Conservation (phyloP, 2,113 vertebrate species). For the Neogobius melanostomus region DNA sequence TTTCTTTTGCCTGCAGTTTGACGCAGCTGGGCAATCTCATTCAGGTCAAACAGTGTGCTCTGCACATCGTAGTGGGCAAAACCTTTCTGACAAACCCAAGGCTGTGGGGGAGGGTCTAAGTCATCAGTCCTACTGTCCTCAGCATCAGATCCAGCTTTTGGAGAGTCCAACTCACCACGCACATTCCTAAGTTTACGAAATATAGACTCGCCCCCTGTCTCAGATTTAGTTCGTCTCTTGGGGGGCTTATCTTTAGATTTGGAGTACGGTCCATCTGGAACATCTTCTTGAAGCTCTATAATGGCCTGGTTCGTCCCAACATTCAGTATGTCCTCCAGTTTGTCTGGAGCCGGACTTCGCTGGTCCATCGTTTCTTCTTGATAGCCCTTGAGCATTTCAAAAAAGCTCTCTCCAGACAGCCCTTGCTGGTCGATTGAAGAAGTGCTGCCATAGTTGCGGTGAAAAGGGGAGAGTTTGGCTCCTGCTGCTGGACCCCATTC, state of each 20-base stretch:
- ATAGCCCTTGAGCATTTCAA: constrained; percentile 90
- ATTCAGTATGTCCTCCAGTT: constrained; percentile 86
- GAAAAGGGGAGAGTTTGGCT: constrained; percentile 87
- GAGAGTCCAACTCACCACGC: constrained; percentile 84
- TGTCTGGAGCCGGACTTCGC: constrained; percentile 81
- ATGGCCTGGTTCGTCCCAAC: constrained; percentile 65
- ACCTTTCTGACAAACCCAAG: constrained; percentile 90
- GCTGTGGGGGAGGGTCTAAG: constrained; percentile 68
- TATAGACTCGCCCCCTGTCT: constrained; percentile 93
- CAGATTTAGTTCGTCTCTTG: constrained; percentile 92
- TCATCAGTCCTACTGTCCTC: constrained; percentile 90
- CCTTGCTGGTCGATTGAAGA: constrained; percentile 96
- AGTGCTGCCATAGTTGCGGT: constrained; percentile 97
- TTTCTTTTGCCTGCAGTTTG: constrained; percentile 87
- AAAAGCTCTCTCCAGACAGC: constrained; percentile 88
- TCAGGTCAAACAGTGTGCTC: constrained; percentile 92
- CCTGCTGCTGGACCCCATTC: constrained; percentile 84
- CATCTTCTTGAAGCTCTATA: constrained; percentile 84
- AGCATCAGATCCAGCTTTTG: constrained; percentile 81
- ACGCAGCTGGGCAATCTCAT: constrained; percentile 84
- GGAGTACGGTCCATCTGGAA: constrained; percentile 67
- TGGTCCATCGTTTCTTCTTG: constrained; percentile 86
- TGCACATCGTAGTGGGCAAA: constrained; percentile 95
- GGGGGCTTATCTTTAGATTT: constrained; percentile 90
- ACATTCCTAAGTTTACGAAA: constrained; percentile 92